A percentile compares a stretch with the other conserved stretches of the same genome.
Evolutionary conservation across 1,140 invertebrate species (phyloP).

Genomic region (Panulirus ornatus): DNA sequence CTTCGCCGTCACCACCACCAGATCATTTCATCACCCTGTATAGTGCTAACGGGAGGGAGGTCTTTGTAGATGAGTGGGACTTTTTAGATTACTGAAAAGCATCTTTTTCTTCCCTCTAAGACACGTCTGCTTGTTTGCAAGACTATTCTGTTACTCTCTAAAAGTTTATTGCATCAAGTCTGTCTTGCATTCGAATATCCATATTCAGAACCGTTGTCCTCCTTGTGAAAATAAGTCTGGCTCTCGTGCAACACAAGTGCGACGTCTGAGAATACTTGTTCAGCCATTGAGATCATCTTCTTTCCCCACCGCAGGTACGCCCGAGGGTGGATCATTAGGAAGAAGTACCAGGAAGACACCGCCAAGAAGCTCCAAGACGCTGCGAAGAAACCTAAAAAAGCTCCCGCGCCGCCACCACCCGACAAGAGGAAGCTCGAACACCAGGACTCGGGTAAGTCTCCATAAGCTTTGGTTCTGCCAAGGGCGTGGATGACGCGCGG

Average conservation of each 20-base stretch:
- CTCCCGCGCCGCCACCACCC: slow-evolving; percentile 47
- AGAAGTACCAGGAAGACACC: slow-evolving; percentile 64
- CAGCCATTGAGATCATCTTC: too few relatives aligned
- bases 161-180: too few relatives aligned
- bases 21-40: too few relatives aligned
- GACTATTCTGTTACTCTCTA: background rate
- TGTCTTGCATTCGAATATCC: too few relatives aligned
- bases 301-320: slow-evolving; percentile 40
- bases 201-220: background rate
- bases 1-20: too few relatives aligned
- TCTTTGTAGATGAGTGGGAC: too few relatives aligned
- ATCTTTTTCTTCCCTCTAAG: background rate
- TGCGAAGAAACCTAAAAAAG: slow-evolving; percentile 1
- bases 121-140: background rate
- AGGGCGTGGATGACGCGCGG: background rate
- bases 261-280: too few relatives aligned
- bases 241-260: background rate
- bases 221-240: background rate
- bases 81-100: too few relatives aligned
- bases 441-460: slow-evolving; percentile 48
- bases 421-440: slow-evolving; percentile 33
- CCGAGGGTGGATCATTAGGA: slow-evolving; percentile 60
- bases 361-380: slow-evolving; percentile 21
- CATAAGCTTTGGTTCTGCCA: too few relatives aligned
- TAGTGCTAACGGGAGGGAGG: background rate